A percentile compares a stretch with the other conserved stretches of the same genome.
phyloP scores from a whole-genome alignment of 2,113 vertebrate species.

The Psittacara wagleri region DNA sequence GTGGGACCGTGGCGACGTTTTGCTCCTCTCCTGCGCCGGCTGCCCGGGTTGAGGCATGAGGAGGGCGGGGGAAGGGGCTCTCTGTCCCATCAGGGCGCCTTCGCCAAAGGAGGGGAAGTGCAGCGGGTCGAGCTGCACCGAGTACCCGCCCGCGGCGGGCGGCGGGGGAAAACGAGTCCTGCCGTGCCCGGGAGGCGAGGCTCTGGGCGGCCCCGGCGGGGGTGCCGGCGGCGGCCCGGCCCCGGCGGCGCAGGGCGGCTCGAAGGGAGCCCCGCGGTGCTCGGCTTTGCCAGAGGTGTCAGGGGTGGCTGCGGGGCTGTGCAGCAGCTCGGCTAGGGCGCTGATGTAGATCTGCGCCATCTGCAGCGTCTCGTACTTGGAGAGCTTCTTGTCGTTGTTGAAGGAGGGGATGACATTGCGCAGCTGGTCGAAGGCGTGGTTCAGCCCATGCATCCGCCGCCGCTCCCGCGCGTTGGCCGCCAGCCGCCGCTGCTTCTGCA shows the following conservation, averaged over 20 bases:
- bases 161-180: slow-evolving; percentile 73
- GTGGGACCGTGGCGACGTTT: slow-evolving; percentile 87
- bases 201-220: background rate
- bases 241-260: background rate
- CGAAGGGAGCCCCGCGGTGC: slow-evolving; percentile 42
- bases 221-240: background rate
- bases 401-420: slow-evolving; percentile 95
- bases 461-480: slow-evolving; percentile 93
- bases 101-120: slow-evolving; percentile 82
- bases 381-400: slow-evolving; percentile 97
- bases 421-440: slow-evolving; percentile 95
- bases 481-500: slow-evolving; percentile 88
- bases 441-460: slow-evolving; percentile 93
- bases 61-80: slow-evolving; percentile 73
- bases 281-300: slow-evolving; percentile 43
- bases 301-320: slow-evolving; percentile 67
- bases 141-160: slow-evolving; percentile 66
- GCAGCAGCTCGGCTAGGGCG: slow-evolving; percentile 89
- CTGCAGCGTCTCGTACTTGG: slow-evolving; percentile 97
- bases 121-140: slow-evolving; percentile 80
- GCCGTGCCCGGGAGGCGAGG: slow-evolving; percentile 32
- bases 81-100: slow-evolving; percentile 78
- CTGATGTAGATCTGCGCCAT: slow-evolving; percentile 99
- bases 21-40: slow-evolving; percentile 75
- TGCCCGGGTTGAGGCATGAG: slow-evolving; percentile 62